Evolutionary conservation across 2,113 vertebrate genomes (phyloP), one percentile per base, ranked within the genome.

Genomic region (Condylura cristata): DNA sequence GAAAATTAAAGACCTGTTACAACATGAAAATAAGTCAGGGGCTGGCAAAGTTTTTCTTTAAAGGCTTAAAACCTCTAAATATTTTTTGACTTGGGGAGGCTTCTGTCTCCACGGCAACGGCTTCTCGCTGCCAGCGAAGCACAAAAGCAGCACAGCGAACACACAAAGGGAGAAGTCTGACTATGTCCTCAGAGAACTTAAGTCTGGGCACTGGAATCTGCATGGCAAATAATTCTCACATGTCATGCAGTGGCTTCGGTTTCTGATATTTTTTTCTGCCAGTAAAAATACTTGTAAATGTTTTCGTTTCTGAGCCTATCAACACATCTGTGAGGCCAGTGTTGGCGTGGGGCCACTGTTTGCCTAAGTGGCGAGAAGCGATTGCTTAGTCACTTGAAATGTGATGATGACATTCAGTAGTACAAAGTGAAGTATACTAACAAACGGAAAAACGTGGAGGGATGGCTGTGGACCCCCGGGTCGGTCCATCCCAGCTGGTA

Each of bases 61-160:
- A 65, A 48, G 70, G 30, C 56, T 44, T 28, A 48, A 39, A 60
- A n/a, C 34, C 53, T 46, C 72, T 41, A n/a, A 60, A 66, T 37
- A 3, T 8, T 41, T 41, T 70, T 63, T 34, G 58, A 17, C 17
- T 70, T 41, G 26, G 70, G 3, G 28, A 58, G 1, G 13, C 17
- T 48, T 5, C 8, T 8, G 10, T 85, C 51, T 78, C 39, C 46
- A 26, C 4, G 3, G 3, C 22, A 37, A 56, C 37, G 41, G 18
- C 26, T 93, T 28, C 14, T 0, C 34, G 85, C n/a, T 60, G 48
- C 24, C 6, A 0, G 0, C 13, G 5, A 3, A 16, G 16, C 32
- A 32, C 37, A 48, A 4, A 60, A 30, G 28, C 39, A 17, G 32
- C 37, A 0, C 3, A 5, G 34, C 7, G 8, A 22, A 2, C 32